Evolutionary conservation across 2,888 invertebrate genomes (phyloP), one percentile per base, ranked within the genome.

Genomic region (Drosophila neotestacea): DNA sequence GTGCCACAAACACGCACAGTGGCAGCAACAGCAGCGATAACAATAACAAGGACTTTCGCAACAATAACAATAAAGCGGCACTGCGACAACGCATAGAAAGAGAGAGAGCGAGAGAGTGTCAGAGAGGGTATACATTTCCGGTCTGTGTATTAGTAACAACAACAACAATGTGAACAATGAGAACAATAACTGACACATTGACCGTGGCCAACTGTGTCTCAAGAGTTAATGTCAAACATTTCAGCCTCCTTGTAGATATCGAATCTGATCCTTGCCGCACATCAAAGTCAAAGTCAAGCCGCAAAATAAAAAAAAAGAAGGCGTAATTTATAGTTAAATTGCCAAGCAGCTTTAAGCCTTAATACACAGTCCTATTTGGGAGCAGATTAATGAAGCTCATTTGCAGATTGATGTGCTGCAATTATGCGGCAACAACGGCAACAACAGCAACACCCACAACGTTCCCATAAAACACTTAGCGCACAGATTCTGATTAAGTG

Each of bases 401-500:
- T 86, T 85, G 74, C 78, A 89, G 90, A 86, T 86, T 86, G 88
- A 86, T 86, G 85, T 77, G 83, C 68, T 72, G 88, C 89, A 88
- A 85, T 86, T 89, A 85, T 88, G 74, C 73, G 68, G 64, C 71
- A 84, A 48, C 65, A 69, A 42, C 68, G 65, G 4, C 48, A 62
- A 46, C 63, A 72, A 10, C 48, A 60, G 44, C 63, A 72, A 10
- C 69, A 69, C 30, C 62, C 71, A 65, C 64, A 59, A 56, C 52
- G 30, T 32, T 58, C 67, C 71, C 78, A 75, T 77, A 71, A 80
- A 83, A 70, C 81, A 85, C 84, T 85, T 89, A 86, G 78, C 86
- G 78, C 86, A 71, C 72, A 85, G 90, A 88, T 89, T 89, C 83
- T 86, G 88, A 86, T 85, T 85, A 89, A 89, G 80, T 75, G 88